Evolutionary conservation across 2,888 invertebrate species (phyloP), one percentile per base, ranked within the genome.

Genomic region (Tenthredo livida): DNA sequence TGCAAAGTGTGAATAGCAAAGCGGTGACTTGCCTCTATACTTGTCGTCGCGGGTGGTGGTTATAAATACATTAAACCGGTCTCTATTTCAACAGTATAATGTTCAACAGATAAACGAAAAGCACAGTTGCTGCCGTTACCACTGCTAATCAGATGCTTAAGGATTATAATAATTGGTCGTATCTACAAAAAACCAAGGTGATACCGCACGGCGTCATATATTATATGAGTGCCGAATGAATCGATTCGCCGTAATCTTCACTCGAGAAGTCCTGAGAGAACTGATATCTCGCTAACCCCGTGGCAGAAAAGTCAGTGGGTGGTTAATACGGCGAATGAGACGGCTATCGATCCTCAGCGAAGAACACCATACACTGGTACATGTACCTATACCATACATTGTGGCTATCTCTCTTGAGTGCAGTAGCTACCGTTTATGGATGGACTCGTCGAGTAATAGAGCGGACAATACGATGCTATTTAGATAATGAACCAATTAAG

Each of bases 401-500:
- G 54, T 54, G 54, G 25, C 54, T 29, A 50, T 77, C 25, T 17
- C 33, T 73, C 17, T 54, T 77, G 29, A 17, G 33, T 70, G 47
- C 7, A 17, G 58, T 80, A 12, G 80, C 58, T 80, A 80, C 80
- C 80, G 80, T 80, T 80, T 80, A 80, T 80, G 40, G 80, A 80
- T 80, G 80, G 33, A 61, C 58, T 80, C 80, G 80, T 61, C 61
- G 33, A 61, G 58, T 61, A 80, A 80, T 80, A 80, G 83, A 70
- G 88, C 78, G 61, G 84, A 84, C 85, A 84, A 78, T 78, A 80
- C 84, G 86, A 86, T 85, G 83, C 87, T 86, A 88, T 88, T 88
- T 87, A 84, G 88, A 88, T 88, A 89, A 89, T 88, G 88, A 88
- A 89, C 88, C 88, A 89, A 89, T 89, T 89, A 88, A 87, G 85